Evolutionary conservation across 2,888 invertebrate genomes (phyloP), one percentile per base, ranked within the genome.

Genomic region (Nebria brevicollis): DNA sequence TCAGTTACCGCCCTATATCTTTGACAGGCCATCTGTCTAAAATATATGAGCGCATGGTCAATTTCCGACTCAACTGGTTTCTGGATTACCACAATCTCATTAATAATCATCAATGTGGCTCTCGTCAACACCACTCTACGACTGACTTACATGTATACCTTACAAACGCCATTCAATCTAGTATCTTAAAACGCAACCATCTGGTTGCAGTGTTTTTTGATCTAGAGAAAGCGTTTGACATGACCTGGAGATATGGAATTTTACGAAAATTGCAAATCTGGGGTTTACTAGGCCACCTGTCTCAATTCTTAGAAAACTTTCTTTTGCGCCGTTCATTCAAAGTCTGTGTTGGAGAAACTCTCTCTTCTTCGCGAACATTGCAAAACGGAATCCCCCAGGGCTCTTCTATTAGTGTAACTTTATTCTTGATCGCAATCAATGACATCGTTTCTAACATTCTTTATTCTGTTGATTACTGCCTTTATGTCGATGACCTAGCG

Each of bases 21-120:
- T 15, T 82, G 8, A 74, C 82, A 0, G 25, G 66, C 26, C 54
- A 66, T 4, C 15, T 75, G n/a, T 26, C 72, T 10, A 74, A 78
- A 13, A 11, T 75, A 13, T 64, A 76, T 5, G 77, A 82, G 20
- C 72, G 41, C 11, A 78, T 82, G 43, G 13, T 82, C 13, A 70
- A 66, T 34, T 10, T 42, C 26, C 70, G 74, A 68, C 75, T 82
- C 1, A 41, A 15, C 11, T 78, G 42, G 20, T 75, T 66, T 66
- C 11, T 68, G 2, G 77, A 78, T 43, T 15, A 8, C 0, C n/a
- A 54, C 2, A 13, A 68, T 5, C 13, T 64, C 13, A 8, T 78
- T 11, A 42, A 54, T n/a, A 15, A 41, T 1, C 11, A 15, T 2
- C 74, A 64, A 25, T 75, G 34, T 54, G 77, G 75, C 0, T 74